Evolutionary conservation across 2,113 vertebrate species (phyloP).

Genomic region (Etia nguti): DNA sequence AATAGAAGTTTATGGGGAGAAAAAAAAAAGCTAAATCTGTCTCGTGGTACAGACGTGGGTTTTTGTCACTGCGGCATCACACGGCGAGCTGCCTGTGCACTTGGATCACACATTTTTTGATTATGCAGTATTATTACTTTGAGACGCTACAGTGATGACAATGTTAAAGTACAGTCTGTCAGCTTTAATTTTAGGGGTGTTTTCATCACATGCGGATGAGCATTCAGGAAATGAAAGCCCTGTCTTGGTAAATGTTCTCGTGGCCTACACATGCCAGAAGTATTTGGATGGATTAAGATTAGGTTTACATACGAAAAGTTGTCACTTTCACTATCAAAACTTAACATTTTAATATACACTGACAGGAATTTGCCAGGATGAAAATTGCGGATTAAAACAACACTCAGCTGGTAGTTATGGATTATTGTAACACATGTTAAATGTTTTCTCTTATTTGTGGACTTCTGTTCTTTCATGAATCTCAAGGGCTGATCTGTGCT

Average conservation of each 20-base stretch:
- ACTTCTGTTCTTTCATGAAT: not conserved
- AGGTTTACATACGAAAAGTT: conserved; percentile 4
- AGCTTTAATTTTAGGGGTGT: conserved; percentile 18
- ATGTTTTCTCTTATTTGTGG: not conserved
- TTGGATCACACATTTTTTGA: conserved; percentile 7
- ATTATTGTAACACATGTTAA: not conserved
- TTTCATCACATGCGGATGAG: conserved; percentile 35
- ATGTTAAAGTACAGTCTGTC: conserved; percentile 43
- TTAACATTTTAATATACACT: not conserved
- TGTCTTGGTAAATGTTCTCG: not conserved
- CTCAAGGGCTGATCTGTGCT: not conserved
- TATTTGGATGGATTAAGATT: conserved; percentile 27
- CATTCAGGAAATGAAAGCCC: not conserved
- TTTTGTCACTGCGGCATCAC: conserved; percentile 15
- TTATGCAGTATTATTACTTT: conserved; percentile 9
- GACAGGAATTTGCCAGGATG: not conserved
- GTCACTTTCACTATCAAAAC: not conserved
- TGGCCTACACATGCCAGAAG: not conserved
- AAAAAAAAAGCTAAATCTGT: conserved; percentile 37
- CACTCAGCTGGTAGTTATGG: not conserved
- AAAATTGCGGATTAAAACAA: not conserved
- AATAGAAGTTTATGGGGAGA: not conserved
- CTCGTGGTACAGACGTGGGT: not conserved
- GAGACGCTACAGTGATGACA: not conserved
- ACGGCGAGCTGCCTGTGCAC: not conserved